Conservation (phyloP, 2,797 vertebrate genomes). For the Catharus ustulatus region DNA sequence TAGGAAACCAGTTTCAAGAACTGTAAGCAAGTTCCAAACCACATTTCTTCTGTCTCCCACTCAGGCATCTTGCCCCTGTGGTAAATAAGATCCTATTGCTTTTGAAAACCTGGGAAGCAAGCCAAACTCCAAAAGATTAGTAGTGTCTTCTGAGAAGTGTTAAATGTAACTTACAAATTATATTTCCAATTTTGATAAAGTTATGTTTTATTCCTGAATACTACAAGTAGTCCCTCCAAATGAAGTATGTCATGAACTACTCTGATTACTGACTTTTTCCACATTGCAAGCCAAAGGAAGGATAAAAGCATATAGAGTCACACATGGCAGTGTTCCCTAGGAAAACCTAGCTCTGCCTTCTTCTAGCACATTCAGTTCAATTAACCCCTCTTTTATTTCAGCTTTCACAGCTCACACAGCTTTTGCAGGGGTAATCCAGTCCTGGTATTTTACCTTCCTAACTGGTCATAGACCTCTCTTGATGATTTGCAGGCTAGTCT, state of each 20-base stretch:
- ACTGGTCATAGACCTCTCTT: neutral
- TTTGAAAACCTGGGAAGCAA: neutral
- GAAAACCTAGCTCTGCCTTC: neutral
- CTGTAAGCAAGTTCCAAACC: conserved; percentile 4
- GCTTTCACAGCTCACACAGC: neutral
- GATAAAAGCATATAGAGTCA: conserved; percentile 6
- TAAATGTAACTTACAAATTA: neutral
- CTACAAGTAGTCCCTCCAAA: neutral
- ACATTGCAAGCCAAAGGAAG: conserved; percentile 20
- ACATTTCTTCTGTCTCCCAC: neutral
- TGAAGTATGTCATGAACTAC: neutral
- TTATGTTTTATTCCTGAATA: neutral
- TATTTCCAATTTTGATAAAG: neutral
- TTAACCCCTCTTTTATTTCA: neutral
- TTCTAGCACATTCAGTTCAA: neutral
- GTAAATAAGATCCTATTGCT: neutral
- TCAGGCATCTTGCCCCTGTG: neutral
- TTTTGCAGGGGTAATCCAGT: neutral
- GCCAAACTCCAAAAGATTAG: neutral
- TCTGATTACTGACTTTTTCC: conserved; percentile 49
- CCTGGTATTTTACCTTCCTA: neutral
- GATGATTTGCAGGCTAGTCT: neutral
- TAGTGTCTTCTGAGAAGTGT: neutral
- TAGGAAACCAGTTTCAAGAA: neutral
- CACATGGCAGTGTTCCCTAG: conserved; percentile 26